Evolutionary conservation across 2,113 vertebrate species (phyloP).

Genomic region (Myxocyprinus asiaticus): DNA sequence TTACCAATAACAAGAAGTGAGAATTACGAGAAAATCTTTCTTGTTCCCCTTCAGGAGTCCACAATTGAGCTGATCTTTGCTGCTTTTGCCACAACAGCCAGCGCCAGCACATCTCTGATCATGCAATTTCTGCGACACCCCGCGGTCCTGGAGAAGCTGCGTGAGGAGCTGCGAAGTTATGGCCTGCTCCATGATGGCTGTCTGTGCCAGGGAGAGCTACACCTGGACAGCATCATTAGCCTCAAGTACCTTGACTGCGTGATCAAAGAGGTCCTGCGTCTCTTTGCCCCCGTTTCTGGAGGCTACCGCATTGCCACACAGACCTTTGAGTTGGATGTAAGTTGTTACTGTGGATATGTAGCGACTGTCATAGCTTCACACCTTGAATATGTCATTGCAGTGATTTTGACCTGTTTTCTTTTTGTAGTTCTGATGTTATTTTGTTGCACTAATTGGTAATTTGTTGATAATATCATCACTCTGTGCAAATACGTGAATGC

Average conservation of each 20-base stretch:
- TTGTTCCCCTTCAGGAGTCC: constrained; percentile 77
- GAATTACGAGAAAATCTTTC: neutral
- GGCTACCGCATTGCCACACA: constrained; percentile 94
- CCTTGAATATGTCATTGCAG: too few relatives aligned
- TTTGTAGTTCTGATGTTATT: too few relatives aligned
- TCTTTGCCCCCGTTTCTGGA: constrained; percentile 91
- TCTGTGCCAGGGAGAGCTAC: constrained; percentile 85
- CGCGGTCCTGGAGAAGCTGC: constrained; percentile 85
- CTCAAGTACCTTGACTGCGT: constrained; percentile 96
- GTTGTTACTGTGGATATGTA: constrained; percentile 53
- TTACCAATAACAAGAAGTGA: too few relatives aligned
- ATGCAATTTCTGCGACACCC: constrained; percentile 96
- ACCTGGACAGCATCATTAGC: constrained; percentile 82
- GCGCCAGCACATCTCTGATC: constrained; percentile 93
- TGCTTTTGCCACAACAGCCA: constrained; percentile 93
- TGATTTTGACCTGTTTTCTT: too few relatives aligned
- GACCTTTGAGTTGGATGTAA: constrained; percentile 96
- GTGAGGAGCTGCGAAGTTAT: constrained; percentile 85
- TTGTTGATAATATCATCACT: too few relatives aligned
- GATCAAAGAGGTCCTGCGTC: constrained; percentile 96
- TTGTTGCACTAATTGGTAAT: too few relatives aligned
- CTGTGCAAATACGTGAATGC: too few relatives aligned
- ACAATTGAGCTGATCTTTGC: constrained; percentile 98
- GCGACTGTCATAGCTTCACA: too few relatives aligned
- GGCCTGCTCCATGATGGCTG: constrained; percentile 91